These are phyloP conservation scores for Rotaria magnacalcarata DNA, from an alignment of 2,888 invertebrate species.

Conservation along the genomic window DNA sequence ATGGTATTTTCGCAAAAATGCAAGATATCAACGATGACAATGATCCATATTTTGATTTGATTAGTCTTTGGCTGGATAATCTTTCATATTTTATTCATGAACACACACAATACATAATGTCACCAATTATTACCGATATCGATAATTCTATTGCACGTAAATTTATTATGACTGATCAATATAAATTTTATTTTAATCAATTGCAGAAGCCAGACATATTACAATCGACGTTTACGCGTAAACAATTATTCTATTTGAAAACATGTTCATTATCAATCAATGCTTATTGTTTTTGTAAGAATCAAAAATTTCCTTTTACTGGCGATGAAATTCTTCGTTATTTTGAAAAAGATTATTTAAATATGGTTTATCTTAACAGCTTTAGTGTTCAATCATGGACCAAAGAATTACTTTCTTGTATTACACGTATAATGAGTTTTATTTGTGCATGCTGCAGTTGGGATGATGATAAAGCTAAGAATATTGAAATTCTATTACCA, in stretches of 20 bases:
- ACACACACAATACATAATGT: neutral
- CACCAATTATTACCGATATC: neutral
- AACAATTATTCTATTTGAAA: neutral
- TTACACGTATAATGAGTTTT: neutral
- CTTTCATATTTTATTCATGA: neutral
- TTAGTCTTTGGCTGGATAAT: neutral
- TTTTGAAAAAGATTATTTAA: neutral
- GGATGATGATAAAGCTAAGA: neutral
- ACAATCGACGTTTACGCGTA: neutral
- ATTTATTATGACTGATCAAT: neutral
- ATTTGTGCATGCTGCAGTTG: neutral
- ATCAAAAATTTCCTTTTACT: neutral
- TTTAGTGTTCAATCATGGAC: neutral
- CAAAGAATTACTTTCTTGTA: neutral
- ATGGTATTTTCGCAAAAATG: neutral
- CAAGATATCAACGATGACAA: neutral
- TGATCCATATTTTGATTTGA: neutral
- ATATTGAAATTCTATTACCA: neutral
- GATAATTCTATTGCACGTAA: neutral
- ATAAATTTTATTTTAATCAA: neutral
- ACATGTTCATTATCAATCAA: constrained; percentile 3
- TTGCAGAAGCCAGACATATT: neutral
- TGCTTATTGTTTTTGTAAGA: neutral
- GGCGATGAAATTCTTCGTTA: neutral
- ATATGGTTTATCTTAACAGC: neutral